Base-by-base conservation (phyloP, 2,888 invertebrate genomes). In the Xanthostigma xanthostigma region DNA sequence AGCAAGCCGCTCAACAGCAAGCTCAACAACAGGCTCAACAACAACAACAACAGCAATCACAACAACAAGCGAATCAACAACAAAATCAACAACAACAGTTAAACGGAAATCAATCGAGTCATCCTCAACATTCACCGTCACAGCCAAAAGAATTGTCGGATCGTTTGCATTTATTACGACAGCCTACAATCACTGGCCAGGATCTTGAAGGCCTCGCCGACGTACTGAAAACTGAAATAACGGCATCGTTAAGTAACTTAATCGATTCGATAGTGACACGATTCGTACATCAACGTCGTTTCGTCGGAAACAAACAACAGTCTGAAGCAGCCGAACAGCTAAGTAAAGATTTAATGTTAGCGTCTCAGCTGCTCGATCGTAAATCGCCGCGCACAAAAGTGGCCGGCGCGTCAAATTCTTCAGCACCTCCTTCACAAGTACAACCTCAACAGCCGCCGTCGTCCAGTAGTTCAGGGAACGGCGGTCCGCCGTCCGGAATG, bases 181-280 rank as follows among this genome's bases (percentile, higher is more conserved):
- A 74, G 58, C 81, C 76, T 56, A 75, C 79, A 33, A 78, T 76
- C 50, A 78, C 83, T 2, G 84, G 84, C 11, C 78, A 84, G 4
- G 93, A 93, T 61, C 72, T 93, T 8, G 89, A 92, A 63, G 85
- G 86, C 47, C 73, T 96, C 45, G 90, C 92, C n/a, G 90, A 92
- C 61, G 81, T 86, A 48, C 74, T 96, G 6, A 95, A 95, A 70
- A 81, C 80, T 46, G 94, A 95, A 71, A 85, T 95, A 55, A 83
- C 86, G 27, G 78, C 86, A 37, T 88, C 88, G 1, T 68, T 95
- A 41, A 81, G 85, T 13, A 85, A 81, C 56, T 73, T 92, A 41
- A 86, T 95, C 56, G 94, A 95, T 66, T 86, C 87, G 14, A 86
- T 93, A 51, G 79, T 94, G 52, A 81, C 86, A 34, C 77, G 88